phyloP scores from a whole-genome alignment of 2,797 vertebrate species.

The Atherinosoma microstoma region DNA sequence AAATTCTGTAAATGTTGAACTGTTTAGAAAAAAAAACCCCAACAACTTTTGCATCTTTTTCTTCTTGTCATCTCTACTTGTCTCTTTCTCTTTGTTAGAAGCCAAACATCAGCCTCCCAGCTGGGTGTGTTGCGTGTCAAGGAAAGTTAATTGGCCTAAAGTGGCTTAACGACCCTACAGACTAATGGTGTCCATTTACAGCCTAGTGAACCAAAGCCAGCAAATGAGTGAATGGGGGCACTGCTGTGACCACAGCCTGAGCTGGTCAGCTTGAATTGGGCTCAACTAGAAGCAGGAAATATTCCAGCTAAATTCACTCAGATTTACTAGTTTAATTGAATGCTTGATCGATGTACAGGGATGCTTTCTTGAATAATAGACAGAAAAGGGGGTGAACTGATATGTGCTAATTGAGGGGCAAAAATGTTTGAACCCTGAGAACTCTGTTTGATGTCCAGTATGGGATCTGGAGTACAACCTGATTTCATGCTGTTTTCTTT shows the following conservation, averaged over 20 bases:
- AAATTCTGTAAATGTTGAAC: conserved; percentile 35
- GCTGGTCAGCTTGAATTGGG: conserved; percentile 71
- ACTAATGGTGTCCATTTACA: conserved; percentile 76
- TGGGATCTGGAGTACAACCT: conserved; percentile 62
- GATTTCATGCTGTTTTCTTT: conserved; percentile 67
- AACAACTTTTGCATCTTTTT: conserved; percentile 20
- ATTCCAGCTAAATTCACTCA: conserved; percentile 67
- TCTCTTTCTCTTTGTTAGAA: conserved; percentile 42
- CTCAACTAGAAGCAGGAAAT: conserved; percentile 67
- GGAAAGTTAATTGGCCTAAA: conserved; percentile 77
- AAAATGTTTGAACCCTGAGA: conserved; percentile 70
- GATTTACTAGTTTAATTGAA: conserved; percentile 72
- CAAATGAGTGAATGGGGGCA: conserved; percentile 57
- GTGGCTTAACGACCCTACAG: conserved; percentile 66
- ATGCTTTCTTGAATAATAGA: conserved; percentile 50
- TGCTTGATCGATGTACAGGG: conserved; percentile 51
- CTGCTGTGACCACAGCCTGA: conserved; percentile 74
- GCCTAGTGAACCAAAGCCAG: conserved; percentile 70
- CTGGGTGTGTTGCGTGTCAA: conserved; percentile 75
- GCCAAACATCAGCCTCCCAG: conserved; percentile 60
- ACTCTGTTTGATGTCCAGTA: conserved; percentile 70
- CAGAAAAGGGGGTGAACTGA: conserved; percentile 57
- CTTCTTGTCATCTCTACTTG: conserved; percentile 25
- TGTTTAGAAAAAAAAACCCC: conserved; percentile 17
- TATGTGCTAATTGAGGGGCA: conserved; percentile 59